Base-by-base conservation (phyloP, 2,797 vertebrate genomes). In the Sebastes aleutianus region DNA sequence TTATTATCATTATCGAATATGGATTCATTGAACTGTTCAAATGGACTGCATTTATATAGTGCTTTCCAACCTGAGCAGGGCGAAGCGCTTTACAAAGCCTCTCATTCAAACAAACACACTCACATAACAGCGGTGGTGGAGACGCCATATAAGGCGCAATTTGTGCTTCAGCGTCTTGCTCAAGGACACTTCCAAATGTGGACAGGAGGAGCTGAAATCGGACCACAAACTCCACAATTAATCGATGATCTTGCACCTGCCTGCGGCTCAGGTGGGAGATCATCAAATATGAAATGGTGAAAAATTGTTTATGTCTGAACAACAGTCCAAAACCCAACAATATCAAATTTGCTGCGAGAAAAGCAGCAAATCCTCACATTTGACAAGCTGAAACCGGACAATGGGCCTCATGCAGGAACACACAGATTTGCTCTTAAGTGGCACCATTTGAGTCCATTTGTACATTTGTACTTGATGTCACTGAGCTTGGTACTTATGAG, bases 1-100 rank as follows among this genome's bases (percentile, higher is more conserved):
- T 82, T 63, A 13, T 68, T 57, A 47, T 67, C 27, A 79, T 87
- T 50, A 77, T 62, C 20, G 56, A 59, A 67, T 43, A 31, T 27
- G 13, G 56, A 53, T 18, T 69, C 47, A 78, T 22, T 50, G 3
- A 64, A 43, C 22, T 9, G 43, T 47, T 80, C 58, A 50, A 78
- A 69, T 72, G 6, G 26, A 57, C 24, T 31, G 29, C 26, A 72
- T 78, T 76, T 26, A 70, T 70, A 14, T 56, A 32, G 27, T 34
- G n/a, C 26, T 27, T n/a, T 56, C 20, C 13, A 62, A n/a, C 24
- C 13, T 56, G 26, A 78, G 56, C 13, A 47, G 31, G 16, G 68
- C 32, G 59, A 59, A 58, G 26, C 2, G 4, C 20, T 57, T 59
- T 18, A 26, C 27, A 68, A 77, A 62, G 39, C 18, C 24, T 64